Base-by-base conservation (phyloP, 2,113 vertebrate species). In the Tetrao urogallus region DNA sequence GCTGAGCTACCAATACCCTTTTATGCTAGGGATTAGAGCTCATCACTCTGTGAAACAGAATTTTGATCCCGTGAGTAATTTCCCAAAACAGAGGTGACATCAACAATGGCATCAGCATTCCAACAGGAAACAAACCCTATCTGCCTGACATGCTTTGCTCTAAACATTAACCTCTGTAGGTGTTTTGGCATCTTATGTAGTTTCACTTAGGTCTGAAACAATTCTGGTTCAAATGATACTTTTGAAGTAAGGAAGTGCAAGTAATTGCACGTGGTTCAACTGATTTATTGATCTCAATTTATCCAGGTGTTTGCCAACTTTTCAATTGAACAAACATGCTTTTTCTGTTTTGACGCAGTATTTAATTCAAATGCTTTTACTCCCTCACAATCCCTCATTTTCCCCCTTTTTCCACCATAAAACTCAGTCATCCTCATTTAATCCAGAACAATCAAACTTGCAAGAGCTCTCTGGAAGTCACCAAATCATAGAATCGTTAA, bases 71-170 rank as follows among this genome's bases (percentile, higher is more conserved):
- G 6, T 88, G 97, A 97, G 86, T 97, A 97, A 97, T 79, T 95
- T 94, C 95, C 96, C 83, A 94, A 86, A 93, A 93, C 88, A 95
- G 78, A 85, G 81, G 24, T 48, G 75, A 94, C 88, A 94, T 69
- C 95, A 97, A 94, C 96, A 96, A 70, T 77, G 28, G 36, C 91
- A 97, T 96, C 86, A 93, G 88, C 95, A 91, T 96, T 97, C 97
- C 84, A 96, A 96, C 95, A 97, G 97, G 97, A 98, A 97, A 96
- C 79, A 87, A 85, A 95, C 87, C 32, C 47, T 80, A 87, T 36
- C 96, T 86, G 88, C 86, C 64, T 93, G 63, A 95, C 88, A 93
- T 13, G 61, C 10, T 86, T 77, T 76, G 61, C 54, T 36, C 19
- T 34, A 61, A 87, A 54, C 54, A 58, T 43, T 40, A 89, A 60